Evolutionary conservation across 2,797 vertebrate species (phyloP), one percentile per base, ranked within the genome.

Genomic region (Cygnus olor): DNA sequence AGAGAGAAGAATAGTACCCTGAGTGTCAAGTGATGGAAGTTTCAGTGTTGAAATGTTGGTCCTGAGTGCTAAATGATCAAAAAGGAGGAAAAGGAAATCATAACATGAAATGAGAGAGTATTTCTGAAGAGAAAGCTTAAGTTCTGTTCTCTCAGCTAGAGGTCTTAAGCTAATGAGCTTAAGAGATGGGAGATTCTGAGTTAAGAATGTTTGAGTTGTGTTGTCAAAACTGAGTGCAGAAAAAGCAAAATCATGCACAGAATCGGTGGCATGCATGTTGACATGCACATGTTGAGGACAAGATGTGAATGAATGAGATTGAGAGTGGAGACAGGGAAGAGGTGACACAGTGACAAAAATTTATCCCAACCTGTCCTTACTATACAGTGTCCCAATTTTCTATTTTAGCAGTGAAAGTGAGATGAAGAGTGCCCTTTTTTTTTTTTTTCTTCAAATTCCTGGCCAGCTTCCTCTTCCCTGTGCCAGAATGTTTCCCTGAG

Each of bases 351-450:
- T 65, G 66, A 90, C 79, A 83, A 91, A 95, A 90, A 85, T 84
- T 93, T 94, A 64, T 89, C 57, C 47, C 85, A 96, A 88, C 91
- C 88, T 94, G 73, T 89, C 77, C 82, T 84, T 96, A 95, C 95
- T 94, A 94, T 78, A 57, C 69, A 81, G 47, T 80, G 92, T 90
- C 89, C 86, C 71, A 87, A 71, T 84, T 96, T 95, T 86, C 85
- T 91, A 36, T 93, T 93, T 80, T 87, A 73, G 72, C 57, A 65
- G 28, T 78, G 40, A 58, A 89, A 94, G 69, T 17, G 65, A 82
- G 81, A 96, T 61, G 57, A 91, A 89, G 54, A 84, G n/a, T 89
- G 57, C 21, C 28, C 32, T 16, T 20, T 73, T 56, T 19, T n/a
- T 57, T 57, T 27, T 20, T 57, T 74, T 54, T 36, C 49, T 51